Base-by-base conservation (phyloP, 1,140 invertebrate species). In the Tribolium castaneum region DNA sequence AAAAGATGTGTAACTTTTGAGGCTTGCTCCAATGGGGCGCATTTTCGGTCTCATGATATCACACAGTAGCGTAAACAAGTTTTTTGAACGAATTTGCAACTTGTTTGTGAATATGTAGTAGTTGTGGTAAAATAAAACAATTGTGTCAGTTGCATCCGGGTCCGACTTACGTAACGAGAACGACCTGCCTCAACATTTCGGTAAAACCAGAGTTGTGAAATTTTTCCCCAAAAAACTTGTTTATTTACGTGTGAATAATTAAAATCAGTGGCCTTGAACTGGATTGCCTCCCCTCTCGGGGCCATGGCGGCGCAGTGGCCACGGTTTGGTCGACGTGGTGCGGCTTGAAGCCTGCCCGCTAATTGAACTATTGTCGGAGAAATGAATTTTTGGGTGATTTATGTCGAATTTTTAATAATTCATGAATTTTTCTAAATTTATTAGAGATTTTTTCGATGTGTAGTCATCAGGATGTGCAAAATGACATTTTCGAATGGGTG, bases 141-240 rank as follows among this genome's bases (percentile, higher is more conserved):
- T n/a, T n/a, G n/a, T n/a, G n/a, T n/a, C n/a, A n/a, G n/a, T n/a
- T n/a, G 9, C 39, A 45, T 45, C 39, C 39, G 39, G 39, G 5
- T 45, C 7, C 2, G 39, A 13, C 14, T 66, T 66, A 35, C 30
- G 12, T 66, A 66, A 66, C 3, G 1, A 30, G 7, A 10, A 0
- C n/a, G 59, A 66, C 59, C 59, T 66, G 14, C 59, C 59, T 66
- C 59, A 66, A 66, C 59, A 66, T 66, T 66, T 66, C 59, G 59
- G 59, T 66, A 66, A 66, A 66, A 66, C 59, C 59, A 35, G 54
- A 30, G 10, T 12, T 14, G 22, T 59, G 12, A 14, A 52, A 50
- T 12, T 52, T 52, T 19, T 52, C 6, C 39, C 51, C 13, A 52
- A 52, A 52, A 52, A 52, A 52, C 51, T 52, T 52, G 51, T 19